These are phyloP conservation scores for Tethya wilhelma DNA, from an alignment of 37 sponge, comb jelly and placozoan genomes.

Conservation along the genomic window DNA sequence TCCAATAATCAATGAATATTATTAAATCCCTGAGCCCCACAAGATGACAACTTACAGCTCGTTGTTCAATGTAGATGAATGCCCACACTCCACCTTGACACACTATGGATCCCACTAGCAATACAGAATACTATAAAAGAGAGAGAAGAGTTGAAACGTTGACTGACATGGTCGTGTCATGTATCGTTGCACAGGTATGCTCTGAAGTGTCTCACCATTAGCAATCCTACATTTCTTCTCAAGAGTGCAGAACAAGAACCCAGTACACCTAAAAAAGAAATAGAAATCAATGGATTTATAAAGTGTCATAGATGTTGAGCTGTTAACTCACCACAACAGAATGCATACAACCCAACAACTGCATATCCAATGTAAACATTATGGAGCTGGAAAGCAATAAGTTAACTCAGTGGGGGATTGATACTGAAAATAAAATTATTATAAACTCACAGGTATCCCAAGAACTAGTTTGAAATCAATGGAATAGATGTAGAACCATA, in stretches of 20 bases:
- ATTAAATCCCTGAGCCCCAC: too few species aligned
- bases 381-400: slow-evolving; percentile 8
- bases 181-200: too few species aligned
- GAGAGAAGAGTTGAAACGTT: not conserved
- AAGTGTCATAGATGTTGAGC: not conserved
- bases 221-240: not conserved
- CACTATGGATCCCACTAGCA: slow-evolving; percentile 14
- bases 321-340: slow-evolving; percentile 12
- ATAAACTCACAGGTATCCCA: slow-evolving; percentile 11
- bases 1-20: too few species aligned
- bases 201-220: slow-evolving; percentile 13
- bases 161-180: too few species aligned
- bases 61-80: slow-evolving; percentile 26
- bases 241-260: not conserved
- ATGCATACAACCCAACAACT: not conserved
- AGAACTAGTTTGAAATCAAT: not conserved
- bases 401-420: too few species aligned
- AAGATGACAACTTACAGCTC: slow-evolving; percentile 8
- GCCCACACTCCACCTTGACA: slow-evolving; percentile 25
- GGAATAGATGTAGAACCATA: slow-evolving; percentile 16
- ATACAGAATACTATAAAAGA: slow-evolving; percentile 3
- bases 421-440: not conserved
- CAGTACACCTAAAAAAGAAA: not conserved
- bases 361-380: slow-evolving; percentile 22
- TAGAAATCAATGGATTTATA: not conserved